A percentile compares a stretch with the other conserved stretches of the same genome.
Conservation (phyloP, 2,888 invertebrate species). For the Phaedon cochleariae region DNA sequence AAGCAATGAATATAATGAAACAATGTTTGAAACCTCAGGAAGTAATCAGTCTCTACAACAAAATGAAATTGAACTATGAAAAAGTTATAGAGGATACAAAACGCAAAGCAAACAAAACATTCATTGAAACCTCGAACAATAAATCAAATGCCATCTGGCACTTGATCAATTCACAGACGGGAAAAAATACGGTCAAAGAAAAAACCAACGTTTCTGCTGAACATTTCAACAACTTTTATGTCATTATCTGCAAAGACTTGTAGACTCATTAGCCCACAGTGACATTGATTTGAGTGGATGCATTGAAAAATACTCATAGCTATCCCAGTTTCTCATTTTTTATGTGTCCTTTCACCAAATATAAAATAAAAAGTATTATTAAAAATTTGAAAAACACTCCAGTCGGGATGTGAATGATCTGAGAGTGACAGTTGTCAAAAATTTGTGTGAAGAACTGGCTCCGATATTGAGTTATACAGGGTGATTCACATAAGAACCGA, state of each 20-base stretch:
- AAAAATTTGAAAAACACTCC: not conserved
- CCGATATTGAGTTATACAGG: not conserved
- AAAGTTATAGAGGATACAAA: not conserved
- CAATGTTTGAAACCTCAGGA: not conserved
- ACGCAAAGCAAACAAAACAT: conserved; percentile 2
- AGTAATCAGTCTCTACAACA: not conserved
- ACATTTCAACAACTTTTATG: not conserved
- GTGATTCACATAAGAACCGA: too few species aligned
- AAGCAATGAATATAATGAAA: conserved; percentile 6
- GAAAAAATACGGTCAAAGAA: not conserved
- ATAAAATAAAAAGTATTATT: not conserved
- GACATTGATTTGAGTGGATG: conserved; percentile 1
- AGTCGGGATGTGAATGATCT: not conserved
- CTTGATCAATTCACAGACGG: not conserved
- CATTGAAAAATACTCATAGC: conserved; percentile 1
- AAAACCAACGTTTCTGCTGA: not conserved
- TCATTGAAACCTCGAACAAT: not conserved
- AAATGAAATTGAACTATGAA: not conserved
- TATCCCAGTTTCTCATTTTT: not conserved
- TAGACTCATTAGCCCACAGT: conserved; percentile 4
- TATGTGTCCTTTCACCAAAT: not conserved
- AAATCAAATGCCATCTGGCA: not conserved
- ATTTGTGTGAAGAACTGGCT: not conserved
- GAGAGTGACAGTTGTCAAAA: not conserved
- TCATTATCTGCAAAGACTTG: not conserved